Base-by-base conservation (phyloP, 92 coral and sea anemone species). In the Scolanthus callimorphus region DNA sequence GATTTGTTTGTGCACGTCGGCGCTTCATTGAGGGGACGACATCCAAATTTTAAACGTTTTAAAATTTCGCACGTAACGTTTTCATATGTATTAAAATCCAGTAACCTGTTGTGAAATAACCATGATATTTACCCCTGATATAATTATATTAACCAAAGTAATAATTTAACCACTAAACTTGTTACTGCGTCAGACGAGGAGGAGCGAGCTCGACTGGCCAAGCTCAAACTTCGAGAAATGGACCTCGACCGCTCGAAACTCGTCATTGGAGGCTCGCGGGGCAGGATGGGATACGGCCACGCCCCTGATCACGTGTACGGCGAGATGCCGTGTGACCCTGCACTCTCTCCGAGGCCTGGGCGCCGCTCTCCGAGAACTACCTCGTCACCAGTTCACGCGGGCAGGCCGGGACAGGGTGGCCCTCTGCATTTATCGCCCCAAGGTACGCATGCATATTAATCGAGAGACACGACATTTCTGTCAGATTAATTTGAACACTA, bases 101-200 rank as follows among this genome's bases (percentile, higher is more conserved):
- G n/a, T n/a, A n/a, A n/a, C n/a, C n/a, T n/a, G n/a, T n/a, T n/a
- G n/a, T n/a, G n/a, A n/a, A n/a, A n/a, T n/a, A n/a, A n/a, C n/a
- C n/a, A n/a, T n/a, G n/a, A n/a, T n/a, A n/a, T n/a, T n/a, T n/a
- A n/a, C n/a, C n/a, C n/a, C n/a, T n/a, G n/a, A n/a, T n/a, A n/a
- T n/a, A n/a, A n/a, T 34, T 34, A 34, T 34, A 34, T 34, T 34
- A 34, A 34, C 41, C 41, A 34, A 15, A 34, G 41, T 34, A n/a
- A 34, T 15, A 6, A 34, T 34, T 34, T 34, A 34, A 34, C 41
- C 47, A 48, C 39, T 39, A 59, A 57, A 27, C n/a, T n/a, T n/a
- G n/a, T n/a, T n/a, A n/a, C n/a, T n/a, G n/a, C n/a, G n/a, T 50
- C 73, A 87, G 96, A 82, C 66, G 96, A 87, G 29, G 96, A 87